A percentile compares a stretch with the other conserved stretches of the same genome.
Conservation (phyloP, 53 echinoderm and acorn worm species). For the Pentamera pediparva region DNA sequence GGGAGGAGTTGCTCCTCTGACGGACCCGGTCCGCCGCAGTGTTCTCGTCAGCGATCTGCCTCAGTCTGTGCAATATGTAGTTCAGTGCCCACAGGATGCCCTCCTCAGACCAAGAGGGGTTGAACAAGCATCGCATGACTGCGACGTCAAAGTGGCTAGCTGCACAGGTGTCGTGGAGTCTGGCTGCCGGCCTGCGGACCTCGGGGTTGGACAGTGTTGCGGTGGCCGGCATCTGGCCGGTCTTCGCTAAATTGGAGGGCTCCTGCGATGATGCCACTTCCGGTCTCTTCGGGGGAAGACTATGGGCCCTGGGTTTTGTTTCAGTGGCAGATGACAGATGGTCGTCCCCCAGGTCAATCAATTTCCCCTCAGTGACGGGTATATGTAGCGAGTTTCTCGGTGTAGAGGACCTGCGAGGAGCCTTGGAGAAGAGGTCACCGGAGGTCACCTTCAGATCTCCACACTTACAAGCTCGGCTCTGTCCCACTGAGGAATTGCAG, state of each 20-base stretch:
- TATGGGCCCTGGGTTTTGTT: conserved; percentile 30
- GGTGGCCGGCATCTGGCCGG: conserved; percentile 22
- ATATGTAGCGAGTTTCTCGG: conserved; percentile 11
- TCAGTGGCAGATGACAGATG: conserved; percentile 10
- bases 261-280: neutral
- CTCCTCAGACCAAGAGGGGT: conserved; percentile 94
- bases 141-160: conserved; percentile 98
- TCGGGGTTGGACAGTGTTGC: conserved; percentile 45
- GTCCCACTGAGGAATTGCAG: conserved; percentile 72
- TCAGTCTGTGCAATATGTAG: conserved; percentile 71
- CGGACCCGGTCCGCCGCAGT: conserved; percentile 77
- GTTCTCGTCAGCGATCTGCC: conserved; percentile 80
- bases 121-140: conserved; percentile 96
- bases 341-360: conserved; percentile 35
- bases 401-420: conserved; percentile 9
- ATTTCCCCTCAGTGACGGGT: neutral
- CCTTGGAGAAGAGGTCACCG: conserved; percentile 42
- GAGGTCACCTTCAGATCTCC: conserved; percentile 71
- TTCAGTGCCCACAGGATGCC: conserved; percentile 93
- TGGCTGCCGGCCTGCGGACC: conserved; percentile 43
- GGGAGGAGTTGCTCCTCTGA: conserved; percentile 92
- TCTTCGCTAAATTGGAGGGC: neutral
- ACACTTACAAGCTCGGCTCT: conserved; percentile 66
- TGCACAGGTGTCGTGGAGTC: conserved; percentile 76
- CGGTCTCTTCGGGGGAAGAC: conserved; percentile 3